Evolutionary conservation across 2,888 invertebrate species (phyloP).

Genomic region (Balanococcus diminutus): DNA sequence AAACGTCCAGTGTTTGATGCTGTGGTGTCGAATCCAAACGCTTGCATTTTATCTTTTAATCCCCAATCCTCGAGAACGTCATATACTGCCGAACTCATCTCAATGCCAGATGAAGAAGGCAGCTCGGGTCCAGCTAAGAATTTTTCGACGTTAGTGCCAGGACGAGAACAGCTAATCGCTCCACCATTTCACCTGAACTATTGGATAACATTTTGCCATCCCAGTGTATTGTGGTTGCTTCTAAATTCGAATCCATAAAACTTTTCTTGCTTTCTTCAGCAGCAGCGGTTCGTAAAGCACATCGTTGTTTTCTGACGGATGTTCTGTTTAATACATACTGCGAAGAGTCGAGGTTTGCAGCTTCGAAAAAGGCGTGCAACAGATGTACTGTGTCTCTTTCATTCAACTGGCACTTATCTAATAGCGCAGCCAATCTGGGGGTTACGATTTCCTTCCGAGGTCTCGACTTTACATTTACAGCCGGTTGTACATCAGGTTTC

Average conservation of each 20-base stretch:
- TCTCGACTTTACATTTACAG: background rate
- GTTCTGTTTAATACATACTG: background rate
- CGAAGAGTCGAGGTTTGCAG: background rate
- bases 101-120: background rate
- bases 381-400: background rate
- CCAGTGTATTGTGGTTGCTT: slow-evolving; percentile 35
- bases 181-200: background rate
- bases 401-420: background rate
- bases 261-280: background rate
- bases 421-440: background rate
- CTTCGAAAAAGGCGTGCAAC: background rate
- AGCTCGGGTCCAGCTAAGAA: slow-evolving; percentile 4
- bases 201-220: slow-evolving; percentile 34
- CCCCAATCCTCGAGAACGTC: slow-evolving; percentile 42
- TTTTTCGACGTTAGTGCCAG: background rate
- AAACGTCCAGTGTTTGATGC: background rate
- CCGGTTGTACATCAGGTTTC: background rate
- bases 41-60: slow-evolving; percentile 30
- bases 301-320: background rate
- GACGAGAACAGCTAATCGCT: slow-evolving; percentile 23
- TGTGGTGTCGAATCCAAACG: slow-evolving; percentile 45
- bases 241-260: background rate
- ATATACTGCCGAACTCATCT: background rate
- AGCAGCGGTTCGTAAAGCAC: background rate
- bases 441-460: background rate